These are phyloP conservation scores for Brachyhypopomus occidentalis DNA, from an alignment of 2,113 vertebrate species.

Conservation along the genomic window DNA sequence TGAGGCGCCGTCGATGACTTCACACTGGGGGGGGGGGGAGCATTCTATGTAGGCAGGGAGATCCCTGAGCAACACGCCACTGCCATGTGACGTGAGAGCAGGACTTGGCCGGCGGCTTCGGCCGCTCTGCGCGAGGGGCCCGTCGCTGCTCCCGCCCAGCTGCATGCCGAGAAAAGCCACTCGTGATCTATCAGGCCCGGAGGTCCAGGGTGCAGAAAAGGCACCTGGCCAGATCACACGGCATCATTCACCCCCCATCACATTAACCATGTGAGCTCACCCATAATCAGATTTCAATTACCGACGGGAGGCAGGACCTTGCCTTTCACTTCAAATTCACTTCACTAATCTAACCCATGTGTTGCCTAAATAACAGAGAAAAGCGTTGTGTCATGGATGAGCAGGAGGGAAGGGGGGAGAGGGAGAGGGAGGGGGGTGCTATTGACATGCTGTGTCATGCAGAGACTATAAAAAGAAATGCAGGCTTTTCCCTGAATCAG, in stretches of 20 bases:
- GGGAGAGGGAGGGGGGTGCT: constrained; percentile 35
- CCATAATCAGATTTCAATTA: constrained; percentile 78
- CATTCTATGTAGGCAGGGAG: neutral
- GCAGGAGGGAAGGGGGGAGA: constrained; percentile 9
- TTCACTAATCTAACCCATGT: constrained; percentile 76
- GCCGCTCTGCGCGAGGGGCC: neutral
- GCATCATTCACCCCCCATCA: constrained; percentile 60
- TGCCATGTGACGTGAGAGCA: neutral
- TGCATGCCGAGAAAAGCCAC: constrained; percentile 54
- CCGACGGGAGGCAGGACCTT: constrained; percentile 75
- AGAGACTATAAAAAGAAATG: constrained; percentile 65
- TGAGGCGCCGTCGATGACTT: neutral
- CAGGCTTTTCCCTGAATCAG: constrained; percentile 63
- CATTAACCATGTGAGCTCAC: constrained; percentile 76
- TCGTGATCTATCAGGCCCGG: constrained; percentile 71
- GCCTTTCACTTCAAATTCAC: constrained; percentile 67
- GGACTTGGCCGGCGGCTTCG: neutral
- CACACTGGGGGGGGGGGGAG: neutral
- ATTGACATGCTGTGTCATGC: constrained; percentile 70
- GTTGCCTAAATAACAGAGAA: constrained; percentile 72
- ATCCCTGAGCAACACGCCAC: neutral
- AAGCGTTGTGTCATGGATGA: constrained; percentile 63
- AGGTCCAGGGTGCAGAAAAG: constrained; percentile 67
- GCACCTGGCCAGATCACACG: constrained; percentile 64
- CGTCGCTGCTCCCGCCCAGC: constrained; percentile 6